Conservation (phyloP, 1,140 invertebrate species). For the Lamellibrachia luymesi region DNA sequence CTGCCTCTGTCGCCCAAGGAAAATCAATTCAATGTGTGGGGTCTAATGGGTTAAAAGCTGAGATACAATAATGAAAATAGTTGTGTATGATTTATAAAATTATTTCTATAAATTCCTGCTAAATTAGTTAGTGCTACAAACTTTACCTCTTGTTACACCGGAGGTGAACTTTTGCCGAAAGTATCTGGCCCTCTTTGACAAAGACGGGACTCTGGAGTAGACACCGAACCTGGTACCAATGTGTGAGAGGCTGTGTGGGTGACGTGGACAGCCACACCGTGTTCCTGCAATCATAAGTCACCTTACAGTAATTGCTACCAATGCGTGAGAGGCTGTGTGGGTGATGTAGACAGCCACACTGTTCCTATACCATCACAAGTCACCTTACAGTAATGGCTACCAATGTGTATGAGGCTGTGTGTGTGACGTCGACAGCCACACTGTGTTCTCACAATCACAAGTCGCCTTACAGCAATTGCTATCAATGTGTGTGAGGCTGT, state of each 20-base stretch:
- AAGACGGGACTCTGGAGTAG: slow-evolving; percentile 90
- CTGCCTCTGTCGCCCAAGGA: too few relatives aligned
- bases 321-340: not conserved
- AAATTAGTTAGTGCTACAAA: not conserved
- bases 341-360: not conserved
- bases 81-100: too few relatives aligned
- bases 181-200: slow-evolving; percentile 88
- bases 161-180: slow-evolving; percentile 84
- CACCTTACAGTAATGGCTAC: slow-evolving; percentile 64
- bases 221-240: slow-evolving; percentile 99
- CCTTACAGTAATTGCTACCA: not conserved
- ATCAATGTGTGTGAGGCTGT: too few relatives aligned
- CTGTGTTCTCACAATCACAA: slow-evolving; percentile 58
- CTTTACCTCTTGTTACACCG: slow-evolving; percentile 85
- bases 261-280: slow-evolving; percentile 97
- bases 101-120: too few relatives aligned
- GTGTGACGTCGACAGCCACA: slow-evolving; percentile 97
- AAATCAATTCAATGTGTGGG: too few relatives aligned
- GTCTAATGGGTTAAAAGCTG: too few relatives aligned
- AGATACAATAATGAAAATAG: too few relatives aligned
- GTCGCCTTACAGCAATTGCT: not conserved
- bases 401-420: slow-evolving; percentile 99
- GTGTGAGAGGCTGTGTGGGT: slow-evolving; percentile 96
- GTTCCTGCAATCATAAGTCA: slow-evolving; percentile 17
- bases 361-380: too few relatives aligned